phyloP scores from a whole-genome alignment of 2,888 invertebrate species.

The Drosophila mettleri region DNA sequence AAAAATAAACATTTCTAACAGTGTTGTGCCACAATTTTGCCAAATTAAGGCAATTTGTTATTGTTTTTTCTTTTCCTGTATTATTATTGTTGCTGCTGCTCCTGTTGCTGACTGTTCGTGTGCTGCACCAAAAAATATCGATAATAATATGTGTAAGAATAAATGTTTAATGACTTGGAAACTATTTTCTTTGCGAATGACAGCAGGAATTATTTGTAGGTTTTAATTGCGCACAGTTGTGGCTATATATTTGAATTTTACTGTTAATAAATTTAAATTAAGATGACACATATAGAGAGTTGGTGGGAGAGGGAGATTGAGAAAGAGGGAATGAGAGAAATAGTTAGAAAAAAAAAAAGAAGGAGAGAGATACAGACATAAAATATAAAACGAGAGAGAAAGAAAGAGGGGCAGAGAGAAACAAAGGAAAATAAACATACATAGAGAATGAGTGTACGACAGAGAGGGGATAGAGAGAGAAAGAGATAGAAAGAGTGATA shows the following conservation, averaged over 20 bases:
- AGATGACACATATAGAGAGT: neutral
- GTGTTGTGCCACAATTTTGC: conserved; percentile 49
- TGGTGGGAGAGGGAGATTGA: neutral
- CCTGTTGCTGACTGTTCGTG: conserved; percentile 19
- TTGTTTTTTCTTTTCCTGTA: conserved; percentile 30
- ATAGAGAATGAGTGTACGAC: no score
- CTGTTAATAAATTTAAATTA: neutral
- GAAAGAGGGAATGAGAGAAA: neutral
- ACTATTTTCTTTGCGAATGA: conserved; percentile 9
- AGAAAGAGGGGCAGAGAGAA: neutral
- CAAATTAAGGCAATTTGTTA: conserved; percentile 69
- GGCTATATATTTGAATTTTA: neutral
- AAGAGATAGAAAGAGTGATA: neutral
- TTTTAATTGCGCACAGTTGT: neutral
- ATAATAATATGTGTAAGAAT: conserved; percentile 31
- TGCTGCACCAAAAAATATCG: conserved; percentile 30
- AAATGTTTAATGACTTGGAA: conserved; percentile 17
- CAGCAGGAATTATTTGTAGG: conserved; percentile 15
- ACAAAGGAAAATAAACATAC: no score
- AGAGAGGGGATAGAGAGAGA: neutral
- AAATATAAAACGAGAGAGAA: no score
- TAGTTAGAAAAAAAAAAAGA: neutral
- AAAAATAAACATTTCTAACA: conserved; percentile 1
- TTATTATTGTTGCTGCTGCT: conserved; percentile 32
- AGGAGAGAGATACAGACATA: neutral